phyloP scores from a whole-genome alignment of 2,888 invertebrate genomes.

The Drosophila parthenogenetica region DNA sequence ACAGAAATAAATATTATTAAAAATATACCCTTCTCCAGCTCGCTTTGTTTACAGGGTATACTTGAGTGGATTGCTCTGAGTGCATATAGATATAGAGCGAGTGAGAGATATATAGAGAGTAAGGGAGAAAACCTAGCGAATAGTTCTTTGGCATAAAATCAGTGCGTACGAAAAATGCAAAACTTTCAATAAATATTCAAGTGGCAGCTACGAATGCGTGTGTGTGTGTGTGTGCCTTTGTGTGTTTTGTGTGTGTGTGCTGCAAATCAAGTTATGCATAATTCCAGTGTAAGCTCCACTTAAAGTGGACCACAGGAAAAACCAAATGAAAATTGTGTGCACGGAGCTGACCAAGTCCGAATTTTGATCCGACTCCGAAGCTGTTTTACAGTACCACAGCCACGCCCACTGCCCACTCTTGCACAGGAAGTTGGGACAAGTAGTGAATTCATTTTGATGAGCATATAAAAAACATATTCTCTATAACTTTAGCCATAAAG shows the following conservation, averaged over 20 bases:
- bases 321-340: slow-evolving; percentile 63
- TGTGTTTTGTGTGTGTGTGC: slow-evolving; percentile 28
- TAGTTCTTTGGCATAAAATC: slow-evolving; percentile 52
- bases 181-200: slow-evolving; percentile 44
- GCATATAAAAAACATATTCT: slow-evolving; percentile 59
- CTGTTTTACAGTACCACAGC: not conserved
- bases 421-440: slow-evolving; percentile 3
- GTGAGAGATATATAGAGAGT: not conserved
- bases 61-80: slow-evolving; percentile 18
- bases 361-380: not conserved
- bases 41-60: not conserved
- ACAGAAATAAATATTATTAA: no score
- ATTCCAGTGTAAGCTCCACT: slow-evolving; percentile 69
- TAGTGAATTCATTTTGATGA: slow-evolving; percentile 58
- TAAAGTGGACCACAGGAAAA: slow-evolving; percentile 35
- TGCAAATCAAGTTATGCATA: slow-evolving; percentile 75
- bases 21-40: no score
- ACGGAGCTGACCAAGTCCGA: slow-evolving; percentile 44
- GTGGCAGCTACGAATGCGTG: slow-evolving; percentile 9
- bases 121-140: slow-evolving; percentile 13
- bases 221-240: slow-evolving; percentile 19
- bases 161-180: slow-evolving; percentile 72
- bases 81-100: not conserved
- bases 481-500: slow-evolving; percentile 72
- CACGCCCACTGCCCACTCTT: not conserved